Evolutionary conservation across 2,113 vertebrate species (phyloP), one percentile per base, ranked within the genome.

Genomic region (Cettia cetti): DNA sequence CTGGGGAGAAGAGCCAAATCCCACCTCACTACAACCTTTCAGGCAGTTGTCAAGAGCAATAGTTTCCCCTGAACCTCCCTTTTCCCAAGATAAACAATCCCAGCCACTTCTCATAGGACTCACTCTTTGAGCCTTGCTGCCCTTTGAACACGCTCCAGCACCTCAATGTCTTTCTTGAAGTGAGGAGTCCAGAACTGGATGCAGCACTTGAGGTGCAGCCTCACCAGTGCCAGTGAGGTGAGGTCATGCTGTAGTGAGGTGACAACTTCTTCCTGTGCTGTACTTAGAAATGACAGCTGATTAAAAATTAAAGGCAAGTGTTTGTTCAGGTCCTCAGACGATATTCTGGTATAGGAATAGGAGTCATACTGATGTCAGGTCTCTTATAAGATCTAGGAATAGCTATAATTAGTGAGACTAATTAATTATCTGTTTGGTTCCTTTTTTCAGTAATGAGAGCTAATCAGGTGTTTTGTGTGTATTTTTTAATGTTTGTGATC

Each of bases 391-490:
- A 89, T 61, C 37, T 49, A 87, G n/a, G 15, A 87, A 69, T 33
- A 82, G 28, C 65, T 87, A 30, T 79, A 91, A 57, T 85, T 79
- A 60, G 22, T 85, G 87, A 68, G 81, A 87, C 39, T 56, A 72
- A 86, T 76, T 83, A 83, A 70, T 94, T 89, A 47, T 75, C 27
- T 27, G 5, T 82, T 87, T 0, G 0, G 9, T 64, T 87, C 30
- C 33, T 82, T 92, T 92, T 59, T 84, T 64, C 64, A 75, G 15
- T 71, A 86, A n/a, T 33, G 64, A 11, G 31, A 40, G 18, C 14
- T 94, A 74, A 81, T 94, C 69, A 85, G 44, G n/a, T 95, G 37
- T 61, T 95, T 69, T 80, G 60, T 68, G 11, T 74, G n/a, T 91
- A n/a, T 44, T 81, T 94, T 80, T 78, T 56, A 84, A 23, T 65